Evolutionary conservation across 1,140 invertebrate genomes (phyloP).

Genomic region (Venustaconcha ellipsiformis): DNA sequence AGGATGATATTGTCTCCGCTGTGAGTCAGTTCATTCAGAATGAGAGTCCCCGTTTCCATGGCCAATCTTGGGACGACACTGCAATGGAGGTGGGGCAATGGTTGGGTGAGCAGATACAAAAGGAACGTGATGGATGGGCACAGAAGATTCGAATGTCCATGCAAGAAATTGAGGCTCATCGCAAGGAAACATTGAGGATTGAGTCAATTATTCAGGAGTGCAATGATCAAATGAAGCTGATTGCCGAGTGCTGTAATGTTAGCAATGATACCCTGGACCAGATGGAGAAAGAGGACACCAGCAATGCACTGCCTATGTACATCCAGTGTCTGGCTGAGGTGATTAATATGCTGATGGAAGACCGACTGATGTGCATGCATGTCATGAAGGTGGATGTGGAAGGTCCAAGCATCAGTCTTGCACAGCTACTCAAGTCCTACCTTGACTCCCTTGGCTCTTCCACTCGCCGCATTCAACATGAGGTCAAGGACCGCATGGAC

Average conservation of each 20-base stretch:
- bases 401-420: constrained; percentile 10
- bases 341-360: constrained; percentile 37
- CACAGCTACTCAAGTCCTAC: constrained; percentile 20
- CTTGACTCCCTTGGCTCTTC: constrained; percentile 27
- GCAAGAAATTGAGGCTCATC: constrained; percentile 43
- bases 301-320: constrained; percentile 17
- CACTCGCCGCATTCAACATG: constrained; percentile 14
- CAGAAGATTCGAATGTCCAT: constrained; percentile 42
- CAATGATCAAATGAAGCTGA: constrained; percentile 30
- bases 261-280: constrained; percentile 8
- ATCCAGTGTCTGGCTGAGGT: constrained; percentile 31
- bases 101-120: constrained; percentile 40
- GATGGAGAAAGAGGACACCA: constrained; percentile 11
- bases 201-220: constrained; percentile 27
- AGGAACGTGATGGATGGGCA: constrained; percentile 41
- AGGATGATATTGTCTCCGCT: constrained; percentile 26
- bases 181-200: constrained; percentile 30
- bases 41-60: constrained; percentile 24
- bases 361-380: constrained; percentile 35
- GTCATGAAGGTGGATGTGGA: constrained; percentile 19
- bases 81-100: constrained; percentile 33
- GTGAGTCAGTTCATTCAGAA: constrained; percentile 21
- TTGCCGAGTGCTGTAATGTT: constrained; percentile 31
- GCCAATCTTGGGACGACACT: constrained; percentile 29
- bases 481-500: constrained; percentile 18